Evolutionary conservation across 2,888 invertebrate species (phyloP), one percentile per base, ranked within the genome.

Genomic region (Crocallis elinguaria): DNA sequence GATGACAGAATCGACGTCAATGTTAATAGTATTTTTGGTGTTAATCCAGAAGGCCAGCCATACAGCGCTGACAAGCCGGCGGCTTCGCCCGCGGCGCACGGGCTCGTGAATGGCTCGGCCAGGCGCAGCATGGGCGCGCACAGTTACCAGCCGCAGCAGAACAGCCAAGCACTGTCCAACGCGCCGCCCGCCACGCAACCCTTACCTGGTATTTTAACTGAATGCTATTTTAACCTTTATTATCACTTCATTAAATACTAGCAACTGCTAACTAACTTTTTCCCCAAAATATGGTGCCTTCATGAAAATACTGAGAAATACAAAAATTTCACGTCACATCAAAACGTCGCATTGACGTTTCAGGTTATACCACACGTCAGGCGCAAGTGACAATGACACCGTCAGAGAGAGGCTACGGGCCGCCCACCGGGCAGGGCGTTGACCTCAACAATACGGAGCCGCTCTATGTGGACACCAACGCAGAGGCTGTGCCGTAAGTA

Each of bases 401-500:
- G 1, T 76, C 86, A 1, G 90, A 88, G 66, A 85, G 90, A 35
- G 89, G 89, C 33, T 88, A 89, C 74, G 89, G 88, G 0, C 88
- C 89, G 21, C 88, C 89, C 11, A 70, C 82, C 4, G 79, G 79
- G 1, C 69, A 77, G 27, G 87, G 86, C 45, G 79, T 83, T 49
- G 93, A 93, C 64, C 92, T 92, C 67, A 92, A 92, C 75, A 92
- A 92, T 72, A 94, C 94, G 66, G 96, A 97, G 86, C 95, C 96
- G 4, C 90, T 97, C 52, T 97, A 97, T 84, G 96, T 97, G 69
- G 97, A 97, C 77, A 97, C 97, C 44, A 96, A 96, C 73, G 95
- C 95, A 19, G 97, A 97, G 78, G 96, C 97, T 48, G 92, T 96
- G 75, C 95, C 96, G 96, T 97, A 86, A 95, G 96, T 94, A 62